Evolutionary conservation across 2,113 vertebrate genomes (phyloP).

Genomic region (Hemichromis elongatus): DNA sequence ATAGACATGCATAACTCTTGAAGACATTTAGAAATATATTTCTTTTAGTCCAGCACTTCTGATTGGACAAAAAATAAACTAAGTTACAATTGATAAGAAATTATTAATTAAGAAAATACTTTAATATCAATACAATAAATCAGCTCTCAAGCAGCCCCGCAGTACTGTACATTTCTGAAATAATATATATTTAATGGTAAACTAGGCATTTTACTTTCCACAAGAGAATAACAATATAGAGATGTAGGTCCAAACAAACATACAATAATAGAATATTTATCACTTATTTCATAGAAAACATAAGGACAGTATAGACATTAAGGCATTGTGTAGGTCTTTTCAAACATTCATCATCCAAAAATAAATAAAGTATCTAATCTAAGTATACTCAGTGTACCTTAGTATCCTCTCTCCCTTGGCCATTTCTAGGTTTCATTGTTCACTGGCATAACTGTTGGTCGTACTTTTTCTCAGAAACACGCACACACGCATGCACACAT

Average conservation of each 20-base stretch:
- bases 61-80: constrained; percentile 54
- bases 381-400: constrained; percentile 66
- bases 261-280: constrained; percentile 54
- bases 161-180: constrained; percentile 50
- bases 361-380: constrained; percentile 65
- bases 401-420: constrained; percentile 74
- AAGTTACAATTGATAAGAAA: constrained; percentile 60
- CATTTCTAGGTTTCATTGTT: constrained; percentile 33
- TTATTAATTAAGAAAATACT: constrained; percentile 67
- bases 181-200: constrained; percentile 41
- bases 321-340: constrained; percentile 77
- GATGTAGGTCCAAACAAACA: constrained; percentile 51
- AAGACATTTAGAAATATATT: constrained; percentile 56
- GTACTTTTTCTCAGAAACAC: constrained; percentile 29
- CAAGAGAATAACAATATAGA: constrained; percentile 63
- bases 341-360: constrained; percentile 78
- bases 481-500: constrained; percentile 15
- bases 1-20: constrained; percentile 38
- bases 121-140: constrained; percentile 59
- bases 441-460: constrained; percentile 42
- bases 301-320: constrained; percentile 71
- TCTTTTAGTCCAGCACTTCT: constrained; percentile 29
- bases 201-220: constrained; percentile 41
- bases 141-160: constrained; percentile 44
- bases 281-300: constrained; percentile 58